These are phyloP conservation scores for Parus major DNA, from an alignment of 2,113 vertebrate genomes.

Conservation along the genomic window DNA sequence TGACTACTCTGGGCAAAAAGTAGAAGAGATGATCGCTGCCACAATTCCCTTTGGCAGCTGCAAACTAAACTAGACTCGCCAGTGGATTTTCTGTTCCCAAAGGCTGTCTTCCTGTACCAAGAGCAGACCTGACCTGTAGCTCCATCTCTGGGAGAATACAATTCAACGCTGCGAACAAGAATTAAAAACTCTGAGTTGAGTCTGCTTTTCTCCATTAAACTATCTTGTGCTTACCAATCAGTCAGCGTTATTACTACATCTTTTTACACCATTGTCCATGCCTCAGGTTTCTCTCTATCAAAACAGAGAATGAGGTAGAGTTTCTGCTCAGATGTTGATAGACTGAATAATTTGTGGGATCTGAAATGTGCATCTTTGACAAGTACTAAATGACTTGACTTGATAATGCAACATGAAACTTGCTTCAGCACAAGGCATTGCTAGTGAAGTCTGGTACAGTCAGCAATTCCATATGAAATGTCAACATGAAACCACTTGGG, in stretches of 20 bases:
- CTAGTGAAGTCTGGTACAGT: not conserved
- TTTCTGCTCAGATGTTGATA: not conserved
- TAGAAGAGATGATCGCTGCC: not conserved
- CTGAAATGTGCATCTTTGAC: not conserved
- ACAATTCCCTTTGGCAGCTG: not conserved
- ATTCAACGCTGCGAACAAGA: not conserved
- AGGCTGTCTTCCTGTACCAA: not conserved
- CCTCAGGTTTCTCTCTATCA: not conserved
- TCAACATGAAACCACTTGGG: not conserved
- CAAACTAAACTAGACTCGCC: not conserved
- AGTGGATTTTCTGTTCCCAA: not conserved
- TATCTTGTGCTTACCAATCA: not conserved
- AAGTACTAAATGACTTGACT: not conserved
- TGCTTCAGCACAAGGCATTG: not conserved
- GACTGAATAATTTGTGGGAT: not conserved
- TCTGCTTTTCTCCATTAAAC: not conserved
- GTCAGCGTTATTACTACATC: not conserved
- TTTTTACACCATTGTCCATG: not conserved
- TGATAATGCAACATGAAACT: not conserved
- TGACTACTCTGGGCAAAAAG: not conserved
- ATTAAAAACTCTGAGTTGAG: not conserved
- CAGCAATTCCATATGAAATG: not conserved
- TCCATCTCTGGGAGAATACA: not conserved
- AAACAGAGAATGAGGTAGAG: not conserved
- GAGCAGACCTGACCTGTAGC: not conserved